Conservation (phyloP, 1,140 invertebrate species). For the Asbolus verrucosus region DNA sequence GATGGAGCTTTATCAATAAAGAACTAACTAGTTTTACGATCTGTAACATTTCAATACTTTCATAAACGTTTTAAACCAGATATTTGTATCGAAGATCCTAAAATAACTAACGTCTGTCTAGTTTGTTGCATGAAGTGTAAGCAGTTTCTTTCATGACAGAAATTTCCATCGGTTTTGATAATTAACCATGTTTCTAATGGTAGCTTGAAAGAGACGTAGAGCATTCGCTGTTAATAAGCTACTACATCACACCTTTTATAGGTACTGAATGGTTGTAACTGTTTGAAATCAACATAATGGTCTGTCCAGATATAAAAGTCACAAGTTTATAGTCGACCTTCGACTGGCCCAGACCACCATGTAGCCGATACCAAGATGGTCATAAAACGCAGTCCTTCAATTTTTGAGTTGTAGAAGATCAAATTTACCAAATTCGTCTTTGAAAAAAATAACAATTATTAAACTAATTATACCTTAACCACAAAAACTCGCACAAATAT, state of each 20-base stretch:
- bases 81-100: background rate
- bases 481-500: constrained; percentile 5
- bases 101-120: too few relatives aligned
- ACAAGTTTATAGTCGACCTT: constrained; percentile 32
- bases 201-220: background rate
- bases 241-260: constrained; percentile 30
- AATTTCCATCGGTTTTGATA: too few relatives aligned
- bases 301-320: constrained; percentile 19
- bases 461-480: constrained; percentile 16
- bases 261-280: constrained; percentile 19
- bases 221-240: constrained; percentile 21
- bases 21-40: constrained; percentile 28
- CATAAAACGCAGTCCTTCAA: too few relatives aligned
- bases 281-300: constrained; percentile 27
- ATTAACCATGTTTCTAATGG: too few relatives aligned
- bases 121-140: too few relatives aligned
- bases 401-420: too few relatives aligned
- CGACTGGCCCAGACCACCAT: constrained; percentile 29
- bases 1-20: background rate
- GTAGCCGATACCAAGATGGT: constrained; percentile 7
- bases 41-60: background rate
- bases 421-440: too few relatives aligned
- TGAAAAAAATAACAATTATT: too few relatives aligned
- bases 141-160: too few relatives aligned
- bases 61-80: background rate